A percentile compares a stretch with the other conserved stretches of the same genome.
Conservation (phyloP, 2,888 invertebrate genomes). For the Ophion ellenae region DNA sequence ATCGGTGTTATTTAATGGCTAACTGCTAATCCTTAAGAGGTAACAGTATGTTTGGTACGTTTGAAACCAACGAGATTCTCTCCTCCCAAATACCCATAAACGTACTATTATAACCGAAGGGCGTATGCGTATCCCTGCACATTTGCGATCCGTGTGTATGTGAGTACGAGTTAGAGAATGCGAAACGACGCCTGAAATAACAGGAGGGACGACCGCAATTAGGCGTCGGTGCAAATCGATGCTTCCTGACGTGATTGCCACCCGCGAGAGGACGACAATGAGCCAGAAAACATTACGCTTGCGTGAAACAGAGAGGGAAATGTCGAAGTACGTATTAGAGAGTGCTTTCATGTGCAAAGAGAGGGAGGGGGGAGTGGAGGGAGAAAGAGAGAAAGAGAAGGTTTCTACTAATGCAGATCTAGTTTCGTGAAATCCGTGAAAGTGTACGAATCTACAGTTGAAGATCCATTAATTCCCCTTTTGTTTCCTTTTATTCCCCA, state of each 20-base stretch:
- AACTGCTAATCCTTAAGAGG: slow-evolving; percentile 67
- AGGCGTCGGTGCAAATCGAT: slow-evolving; percentile 50
- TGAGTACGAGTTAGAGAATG: slow-evolving; percentile 18
- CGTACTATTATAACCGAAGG: slow-evolving; percentile 25
- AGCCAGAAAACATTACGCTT: slow-evolving; percentile 17
- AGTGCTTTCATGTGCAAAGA: neutral
- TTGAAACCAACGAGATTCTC: slow-evolving; percentile 38
- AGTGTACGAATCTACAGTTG: slow-evolving; percentile 5
- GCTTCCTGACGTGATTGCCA: slow-evolving; percentile 36
- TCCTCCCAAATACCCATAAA: slow-evolving; percentile 25
- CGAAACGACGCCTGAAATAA: slow-evolving; percentile 49
- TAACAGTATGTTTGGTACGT: slow-evolving; percentile 34
- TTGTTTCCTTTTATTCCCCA: neutral
- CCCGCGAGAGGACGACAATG: neutral
- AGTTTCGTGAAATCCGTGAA: neutral
- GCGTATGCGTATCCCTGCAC: slow-evolving; percentile 1
- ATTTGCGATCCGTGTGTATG: slow-evolving; percentile 8
- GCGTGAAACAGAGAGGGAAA: slow-evolving; percentile 28
- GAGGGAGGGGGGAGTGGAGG: neutral
- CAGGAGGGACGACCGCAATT: slow-evolving; percentile 54
- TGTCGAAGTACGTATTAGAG: slow-evolving; percentile 18
- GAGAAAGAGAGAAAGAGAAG: slow-evolving; percentile 2
- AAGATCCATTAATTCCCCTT: neutral
- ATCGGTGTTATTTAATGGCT: slow-evolving; percentile 70
- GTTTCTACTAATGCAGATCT: neutral